Base-by-base conservation (phyloP, 2,797 vertebrate species). In the Xenopus petersii region DNA sequence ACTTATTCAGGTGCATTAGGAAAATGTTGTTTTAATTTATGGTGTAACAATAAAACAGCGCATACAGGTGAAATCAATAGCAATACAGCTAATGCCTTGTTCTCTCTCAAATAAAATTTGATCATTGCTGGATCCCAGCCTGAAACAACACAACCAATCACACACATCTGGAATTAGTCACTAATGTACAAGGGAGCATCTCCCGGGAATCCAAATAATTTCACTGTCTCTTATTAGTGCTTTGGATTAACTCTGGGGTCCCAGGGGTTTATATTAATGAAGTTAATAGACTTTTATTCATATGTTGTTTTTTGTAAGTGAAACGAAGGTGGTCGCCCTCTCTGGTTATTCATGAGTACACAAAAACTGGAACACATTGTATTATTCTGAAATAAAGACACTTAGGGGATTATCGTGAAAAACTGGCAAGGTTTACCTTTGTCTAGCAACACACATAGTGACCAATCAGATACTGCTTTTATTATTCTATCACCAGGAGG, bases 151-250 rank as follows among this genome's bases (percentile, higher is more conserved):
- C 24, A 13, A 9, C 21, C 64, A 67, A 51, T 67, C 10, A 12
- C n/a, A 67, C 36, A 64, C 62, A 64, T 64, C 33, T 64, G 62
- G 62, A 67, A 67, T 30, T 46, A 26, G 24, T 67, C 17, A 24
- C 47, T 30, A 24, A 30, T 10, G 36, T 65, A 10, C 16, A 48
- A 16, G 16, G 30, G 17, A 65, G 36, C 16, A 48, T 65, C 46
- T 65, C 42, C 63, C 4, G 36, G 63, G 36, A 21, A 48, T 11
- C 36, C 10, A 12, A 17, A 67, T 24, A 11, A 49, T 67, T 67
- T 21, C 46, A 67, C 12, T 49, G 49, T 15, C 42, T 48, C 58
- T 9, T 33, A 15, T 60, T 60, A 60, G 11, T 12, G 17, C 21
- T 60, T 13, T 12, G 17, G 15, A 58, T 58, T 15, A 58, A 13